Evolutionary conservation across 2,888 invertebrate species (phyloP).

Genomic region (Plebejus argus): DNA sequence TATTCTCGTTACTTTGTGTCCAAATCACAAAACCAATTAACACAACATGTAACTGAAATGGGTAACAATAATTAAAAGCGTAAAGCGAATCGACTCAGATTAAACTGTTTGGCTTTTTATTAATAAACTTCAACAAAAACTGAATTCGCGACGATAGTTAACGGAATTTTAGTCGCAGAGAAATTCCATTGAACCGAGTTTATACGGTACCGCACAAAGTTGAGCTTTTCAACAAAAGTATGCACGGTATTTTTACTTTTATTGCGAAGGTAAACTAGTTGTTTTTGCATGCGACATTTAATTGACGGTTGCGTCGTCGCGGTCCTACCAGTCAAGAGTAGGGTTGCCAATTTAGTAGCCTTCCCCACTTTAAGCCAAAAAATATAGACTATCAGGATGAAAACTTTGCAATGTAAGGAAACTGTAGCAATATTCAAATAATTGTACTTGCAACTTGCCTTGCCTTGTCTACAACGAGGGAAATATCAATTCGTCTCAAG

Average conservation of each 20-base stretch:
- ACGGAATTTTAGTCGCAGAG: conserved; percentile 37
- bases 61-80: conserved; percentile 20
- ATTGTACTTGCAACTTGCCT: not conserved
- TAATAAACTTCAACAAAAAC: conserved; percentile 12
- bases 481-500: not conserved
- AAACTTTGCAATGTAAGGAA: not conserved
- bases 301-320: not conserved
- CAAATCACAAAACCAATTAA: conserved; percentile 17
- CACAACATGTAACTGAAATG: conserved; percentile 19
- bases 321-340: not conserved
- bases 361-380: not conserved
- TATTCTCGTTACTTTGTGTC: not conserved
- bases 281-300: conserved; percentile 29
- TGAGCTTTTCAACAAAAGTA: conserved; percentile 30
- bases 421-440: not conserved
- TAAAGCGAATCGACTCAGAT: conserved; percentile 12
- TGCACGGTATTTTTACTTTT: conserved; percentile 38
- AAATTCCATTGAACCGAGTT: conserved; percentile 41
- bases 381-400: not conserved
- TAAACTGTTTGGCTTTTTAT: conserved; percentile 20
- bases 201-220: conserved; percentile 34
- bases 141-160: conserved; percentile 37
- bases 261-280: conserved; percentile 37
- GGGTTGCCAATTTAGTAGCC: conserved; percentile 5
- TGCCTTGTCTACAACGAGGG: not conserved